Evolutionary conservation across 2,888 invertebrate genomes (phyloP).

Genomic region (Sicus ferrugineus): DNA sequence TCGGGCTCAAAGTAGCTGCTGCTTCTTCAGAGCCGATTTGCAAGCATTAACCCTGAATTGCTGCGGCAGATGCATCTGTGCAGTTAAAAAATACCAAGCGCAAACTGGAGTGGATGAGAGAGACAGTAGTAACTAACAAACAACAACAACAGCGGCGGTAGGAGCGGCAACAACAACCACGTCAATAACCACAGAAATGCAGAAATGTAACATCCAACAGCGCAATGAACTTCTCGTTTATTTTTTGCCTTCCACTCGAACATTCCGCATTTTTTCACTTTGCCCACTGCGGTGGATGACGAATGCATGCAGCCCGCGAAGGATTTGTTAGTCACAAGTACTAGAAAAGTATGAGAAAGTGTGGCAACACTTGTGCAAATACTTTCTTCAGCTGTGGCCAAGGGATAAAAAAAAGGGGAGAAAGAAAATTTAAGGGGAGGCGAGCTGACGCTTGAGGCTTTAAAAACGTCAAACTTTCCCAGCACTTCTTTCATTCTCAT

Average conservation of each 20-base stretch:
- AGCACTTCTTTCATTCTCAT: no score
- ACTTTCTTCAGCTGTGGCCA: no score
- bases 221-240: constrained; percentile 20
- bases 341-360: background rate
- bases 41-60: no score
- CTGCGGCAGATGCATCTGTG: no score
- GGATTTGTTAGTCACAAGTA: constrained; percentile 18
- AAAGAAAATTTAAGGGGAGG: no score
- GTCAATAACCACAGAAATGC: background rate
- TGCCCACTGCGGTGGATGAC: background rate
- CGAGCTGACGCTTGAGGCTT: no score
- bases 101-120: background rate
- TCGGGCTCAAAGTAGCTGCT: background rate
- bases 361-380: background rate
- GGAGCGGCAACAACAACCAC: constrained; percentile 2
- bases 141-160: background rate
- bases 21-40: background rate
- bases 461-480: no score
- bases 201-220: constrained; percentile 8
- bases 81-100: no score
- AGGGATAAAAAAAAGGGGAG: no score
- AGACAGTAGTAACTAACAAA: background rate
- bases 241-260: background rate
- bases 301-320: constrained; percentile 17
- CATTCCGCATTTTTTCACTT: background rate